A percentile compares a stretch with the other conserved stretches of the same genome.
Evolutionary conservation across 1,140 invertebrate species (phyloP).

Genomic region (Ostrea denselamellosa): DNA sequence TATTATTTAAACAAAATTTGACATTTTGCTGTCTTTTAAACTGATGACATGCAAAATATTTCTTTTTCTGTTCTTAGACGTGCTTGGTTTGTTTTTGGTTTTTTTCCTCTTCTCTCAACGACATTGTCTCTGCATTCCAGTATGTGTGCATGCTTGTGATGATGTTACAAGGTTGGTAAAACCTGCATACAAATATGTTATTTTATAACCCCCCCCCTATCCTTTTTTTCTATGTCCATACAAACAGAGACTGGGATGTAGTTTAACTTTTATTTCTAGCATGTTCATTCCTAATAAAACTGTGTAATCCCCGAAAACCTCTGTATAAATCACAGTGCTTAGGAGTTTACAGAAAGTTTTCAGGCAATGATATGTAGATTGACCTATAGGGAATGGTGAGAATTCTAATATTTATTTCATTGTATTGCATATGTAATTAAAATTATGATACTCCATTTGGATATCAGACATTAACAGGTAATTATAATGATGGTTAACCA

Average conservation of each 20-base stretch:
- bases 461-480: background rate
- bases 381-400: no score
- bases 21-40: no score
- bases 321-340: no score
- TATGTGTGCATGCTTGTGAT: constrained; percentile 18
- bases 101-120: background rate
- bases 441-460: no score
- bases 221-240: background rate
- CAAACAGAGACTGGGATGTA: background rate
- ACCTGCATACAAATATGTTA: background rate
- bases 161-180: background rate
- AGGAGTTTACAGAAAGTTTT: no score
- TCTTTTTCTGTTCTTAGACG: background rate
- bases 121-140: constrained; percentile 16
- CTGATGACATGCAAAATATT: background rate
- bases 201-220: background rate
- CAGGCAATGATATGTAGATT: no score
- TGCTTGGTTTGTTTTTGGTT: background rate
- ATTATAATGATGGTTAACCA: background rate
- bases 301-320: no score
- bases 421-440: no score
- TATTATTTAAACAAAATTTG: no score
- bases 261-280: no score
- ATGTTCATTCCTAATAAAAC: no score
- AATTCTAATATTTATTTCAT: no score